phyloP scores from a whole-genome alignment of 2,888 invertebrate genomes.

The Lepeophtheirus nordmannii region DNA sequence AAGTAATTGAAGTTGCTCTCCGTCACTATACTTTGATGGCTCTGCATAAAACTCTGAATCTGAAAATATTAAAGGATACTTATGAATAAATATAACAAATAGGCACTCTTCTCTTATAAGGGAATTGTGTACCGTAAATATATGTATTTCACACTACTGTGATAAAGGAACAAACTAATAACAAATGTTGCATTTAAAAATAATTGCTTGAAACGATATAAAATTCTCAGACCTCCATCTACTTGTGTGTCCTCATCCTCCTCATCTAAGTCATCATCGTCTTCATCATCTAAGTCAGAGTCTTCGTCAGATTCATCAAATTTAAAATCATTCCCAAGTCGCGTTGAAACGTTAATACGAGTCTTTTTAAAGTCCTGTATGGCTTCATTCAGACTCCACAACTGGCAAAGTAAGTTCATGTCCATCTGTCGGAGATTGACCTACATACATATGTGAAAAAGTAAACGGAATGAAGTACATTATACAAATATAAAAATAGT shows the following conservation, averaged over 20 bases:
- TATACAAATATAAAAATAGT: neutral
- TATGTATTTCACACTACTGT: too few species aligned
- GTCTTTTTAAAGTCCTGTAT: slow-evolving; percentile 69
- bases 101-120: too few species aligned
- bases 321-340: neutral
- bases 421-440: slow-evolving; percentile 74
- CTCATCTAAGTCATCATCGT: neutral
- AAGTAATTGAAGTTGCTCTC: slow-evolving; percentile 6
- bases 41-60: slow-evolving; percentile 5
- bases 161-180: too few species aligned
- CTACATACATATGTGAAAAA: slow-evolving; percentile 42
- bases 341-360: neutral
- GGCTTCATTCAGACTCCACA: slow-evolving; percentile 80
- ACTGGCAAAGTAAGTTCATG: slow-evolving; percentile 68
- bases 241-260: neutral
- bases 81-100: too few species aligned
- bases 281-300: neutral
- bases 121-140: too few species aligned
- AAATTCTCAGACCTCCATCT: neutral
- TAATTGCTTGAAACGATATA: too few species aligned
- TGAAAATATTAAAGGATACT: neutral
- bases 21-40: neutral
- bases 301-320: neutral
- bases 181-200: too few species aligned
- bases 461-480: neutral